Conservation (phyloP, 2,888 invertebrate genomes). For the Lasioglossum villosulum region DNA sequence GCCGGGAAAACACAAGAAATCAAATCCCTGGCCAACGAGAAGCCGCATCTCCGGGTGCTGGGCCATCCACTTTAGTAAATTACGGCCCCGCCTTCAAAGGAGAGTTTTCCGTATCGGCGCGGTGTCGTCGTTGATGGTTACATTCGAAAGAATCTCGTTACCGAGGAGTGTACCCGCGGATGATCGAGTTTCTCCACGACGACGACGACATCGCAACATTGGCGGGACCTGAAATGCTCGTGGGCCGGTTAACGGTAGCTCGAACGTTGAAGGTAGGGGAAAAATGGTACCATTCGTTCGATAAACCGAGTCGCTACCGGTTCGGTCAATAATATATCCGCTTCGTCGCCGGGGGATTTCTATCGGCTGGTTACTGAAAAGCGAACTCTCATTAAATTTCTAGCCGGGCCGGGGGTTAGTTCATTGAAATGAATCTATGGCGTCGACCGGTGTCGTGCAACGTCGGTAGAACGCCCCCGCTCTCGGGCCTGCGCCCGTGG, state of each 20-base stretch:
- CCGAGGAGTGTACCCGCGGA: conserved; percentile 41
- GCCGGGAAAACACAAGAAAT: conserved; percentile 25
- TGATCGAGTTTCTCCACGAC: conserved; percentile 45
- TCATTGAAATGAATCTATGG: conserved; percentile 80
- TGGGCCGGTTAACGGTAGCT: conserved; percentile 16
- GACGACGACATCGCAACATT: conserved; percentile 28
- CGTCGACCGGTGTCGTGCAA: conserved; percentile 36
- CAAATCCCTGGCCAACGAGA: conserved; percentile 15
- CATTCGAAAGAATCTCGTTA: conserved; percentile 62
- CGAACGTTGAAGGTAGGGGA: background rate
- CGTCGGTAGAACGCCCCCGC: background rate
- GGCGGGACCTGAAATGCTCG: conserved; percentile 15
- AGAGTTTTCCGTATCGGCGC: conserved; percentile 16
- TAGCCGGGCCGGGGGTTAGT: conserved; percentile 71
- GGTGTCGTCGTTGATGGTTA: conserved; percentile 17
- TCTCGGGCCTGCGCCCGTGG: background rate
- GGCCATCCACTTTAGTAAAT: conserved; percentile 46
- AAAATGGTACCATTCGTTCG: conserved; percentile 41
- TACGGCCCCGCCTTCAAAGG: conserved; percentile 27
- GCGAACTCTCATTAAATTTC: conserved; percentile 81
- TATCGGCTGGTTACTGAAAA: conserved; percentile 67
- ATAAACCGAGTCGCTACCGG: background rate
- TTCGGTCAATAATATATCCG: conserved; percentile 69
- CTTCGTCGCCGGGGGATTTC: conserved; percentile 38
- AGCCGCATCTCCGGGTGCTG: background rate